Base-by-base conservation (phyloP, 2,797 vertebrate genomes). In the Phataginus tetradactyla region DNA sequence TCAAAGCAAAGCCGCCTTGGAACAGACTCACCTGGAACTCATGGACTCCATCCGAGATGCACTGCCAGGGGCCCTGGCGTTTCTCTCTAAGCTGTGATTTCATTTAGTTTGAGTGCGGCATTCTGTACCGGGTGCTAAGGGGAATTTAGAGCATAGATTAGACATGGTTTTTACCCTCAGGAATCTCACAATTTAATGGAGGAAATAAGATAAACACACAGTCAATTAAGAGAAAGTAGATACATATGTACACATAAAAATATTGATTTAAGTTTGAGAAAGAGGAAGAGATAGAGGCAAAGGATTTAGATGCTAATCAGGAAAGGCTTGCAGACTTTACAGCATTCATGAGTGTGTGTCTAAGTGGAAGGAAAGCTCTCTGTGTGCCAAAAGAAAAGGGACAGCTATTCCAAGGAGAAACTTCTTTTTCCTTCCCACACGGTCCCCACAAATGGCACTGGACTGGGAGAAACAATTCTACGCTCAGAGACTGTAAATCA, bases 151-250 rank as follows among this genome's bases (percentile, higher is more conserved):
- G 69, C 80, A 64, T 75, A 90, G 89, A 96, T 97, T 98, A 96
- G 96, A 93, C 96, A 96, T 37, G 90, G 92, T 92, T 95, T 95
- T 78, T 91, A 93, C 86, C 92, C 90, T 93, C 83, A 97, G 89
- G 96, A 97, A 97, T 97, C 78, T 97, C 94, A 86, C 96, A 84
- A 71, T 96, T 86, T 96, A 96, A 92, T 89, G 75, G 90, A 96
- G 96, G 96, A 97, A 97, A 94, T 97, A 95, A 93, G 97, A 97
- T 96, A 96, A 96, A 96, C 94, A 97, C 88, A 90, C 86, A 96
- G 85, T 88, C 96, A 97, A 96, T 97, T 97, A 97, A 95, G 75
- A 85, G 75, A 97, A 98, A 97, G 93, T 94, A 95, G 91, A 96
- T 96, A 96, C 97, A 97, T 91, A 93, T 94, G 91, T 97, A 93